phyloP scores from a whole-genome alignment of 2,113 vertebrate species.

The Oceanites oceanicus region DNA sequence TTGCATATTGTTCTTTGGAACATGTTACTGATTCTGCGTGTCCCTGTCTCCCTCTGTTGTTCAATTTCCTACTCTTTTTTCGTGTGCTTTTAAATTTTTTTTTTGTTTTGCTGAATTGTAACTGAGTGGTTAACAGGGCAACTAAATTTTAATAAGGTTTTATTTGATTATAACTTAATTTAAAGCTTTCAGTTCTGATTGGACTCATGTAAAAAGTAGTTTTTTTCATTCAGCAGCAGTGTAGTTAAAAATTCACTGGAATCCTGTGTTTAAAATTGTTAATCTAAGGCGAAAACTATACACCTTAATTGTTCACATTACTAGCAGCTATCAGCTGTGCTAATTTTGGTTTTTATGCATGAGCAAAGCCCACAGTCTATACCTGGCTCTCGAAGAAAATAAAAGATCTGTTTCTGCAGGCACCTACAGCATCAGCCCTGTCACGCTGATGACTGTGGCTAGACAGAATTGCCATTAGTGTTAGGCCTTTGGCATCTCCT shows the following conservation, averaged over 20 bases:
- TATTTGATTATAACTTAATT: slow-evolving; percentile 65
- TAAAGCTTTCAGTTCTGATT: slow-evolving; percentile 51
- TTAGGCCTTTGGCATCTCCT: background rate
- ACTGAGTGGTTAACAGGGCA: slow-evolving; percentile 23
- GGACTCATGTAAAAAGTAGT: slow-evolving; percentile 4
- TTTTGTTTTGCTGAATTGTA: slow-evolving; percentile 17
- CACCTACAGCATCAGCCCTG: background rate
- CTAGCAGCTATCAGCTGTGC: background rate
- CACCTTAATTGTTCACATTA: background rate
- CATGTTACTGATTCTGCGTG: background rate
- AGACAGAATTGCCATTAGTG: background rate
- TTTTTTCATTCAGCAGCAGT: background rate
- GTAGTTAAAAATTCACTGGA: slow-evolving; percentile 21
- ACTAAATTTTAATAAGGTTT: slow-evolving; percentile 64
- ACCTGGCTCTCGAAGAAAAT: background rate
- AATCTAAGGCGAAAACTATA: background rate
- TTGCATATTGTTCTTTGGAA: background rate
- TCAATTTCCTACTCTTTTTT: slow-evolving; percentile 8
- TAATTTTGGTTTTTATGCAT: background rate
- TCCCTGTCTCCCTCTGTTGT: slow-evolving; percentile 64
- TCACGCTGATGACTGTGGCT: background rate
- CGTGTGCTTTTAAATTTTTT: slow-evolving; percentile 2
- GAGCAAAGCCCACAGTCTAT: background rate
- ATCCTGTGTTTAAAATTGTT: background rate
- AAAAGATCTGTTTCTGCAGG: background rate